These are phyloP conservation scores for Agriopis leucophaearia DNA, from an alignment of 2,888 invertebrate genomes.

Conservation along the genomic window DNA sequence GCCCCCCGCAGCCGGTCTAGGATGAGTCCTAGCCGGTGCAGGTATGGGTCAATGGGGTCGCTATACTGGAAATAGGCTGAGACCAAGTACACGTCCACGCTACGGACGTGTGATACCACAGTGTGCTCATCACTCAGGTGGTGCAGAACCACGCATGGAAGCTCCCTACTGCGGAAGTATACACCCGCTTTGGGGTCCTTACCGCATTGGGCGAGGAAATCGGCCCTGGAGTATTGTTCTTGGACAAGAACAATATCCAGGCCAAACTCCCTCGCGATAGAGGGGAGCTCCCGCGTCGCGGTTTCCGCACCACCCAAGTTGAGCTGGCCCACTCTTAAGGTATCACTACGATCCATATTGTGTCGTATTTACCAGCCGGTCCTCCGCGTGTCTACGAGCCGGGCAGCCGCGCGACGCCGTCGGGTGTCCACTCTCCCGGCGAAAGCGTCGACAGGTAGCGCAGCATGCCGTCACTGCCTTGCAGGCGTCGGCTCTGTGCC, in stretches of 20 bases:
- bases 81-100: too few species aligned
- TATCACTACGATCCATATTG: slow-evolving; percentile 27
- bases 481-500: slow-evolving; percentile 40
- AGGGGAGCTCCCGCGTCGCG: neutral
- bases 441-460: slow-evolving; percentile 48
- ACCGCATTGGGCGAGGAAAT: neutral
- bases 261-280: neutral
- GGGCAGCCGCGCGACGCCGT: slow-evolving; percentile 45
- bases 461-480: slow-evolving; percentile 6
- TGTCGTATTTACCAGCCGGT: neutral
- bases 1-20: too few species aligned
- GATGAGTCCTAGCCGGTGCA: too few species aligned
- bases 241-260: neutral
- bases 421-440: slow-evolving; percentile 33
- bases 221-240: neutral
- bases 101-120: too few species aligned
- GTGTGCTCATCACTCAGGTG: neutral
- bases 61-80: too few species aligned
- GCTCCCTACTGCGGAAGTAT: neutral
- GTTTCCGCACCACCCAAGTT: neutral
- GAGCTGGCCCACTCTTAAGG: neutral
- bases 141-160: neutral
- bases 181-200: neutral
- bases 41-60: too few species aligned
- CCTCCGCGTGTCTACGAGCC: slow-evolving; percentile 37